Conservation (phyloP, 2,113 vertebrate species). For the Coryphaenoides rupestris region DNA sequence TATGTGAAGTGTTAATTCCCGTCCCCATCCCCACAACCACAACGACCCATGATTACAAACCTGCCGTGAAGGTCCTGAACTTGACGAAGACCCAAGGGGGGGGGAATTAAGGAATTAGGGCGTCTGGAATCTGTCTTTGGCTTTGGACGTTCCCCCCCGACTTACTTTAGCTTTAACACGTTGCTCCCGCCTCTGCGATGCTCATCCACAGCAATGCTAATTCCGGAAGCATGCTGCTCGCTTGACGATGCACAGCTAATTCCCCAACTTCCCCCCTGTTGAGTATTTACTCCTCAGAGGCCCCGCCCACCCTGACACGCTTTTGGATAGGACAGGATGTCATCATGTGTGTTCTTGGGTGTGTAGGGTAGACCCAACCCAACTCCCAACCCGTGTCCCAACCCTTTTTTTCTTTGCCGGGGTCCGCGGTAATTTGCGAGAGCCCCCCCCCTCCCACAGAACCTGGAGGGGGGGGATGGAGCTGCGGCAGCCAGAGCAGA, state of each 20-base stretch:
- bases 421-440: too few species aligned
- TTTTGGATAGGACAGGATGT: conserved; percentile 38
- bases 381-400: too few species aligned
- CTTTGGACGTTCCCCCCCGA: conserved; percentile 20
- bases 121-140: conserved; percentile 9
- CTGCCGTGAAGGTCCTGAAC: background rate
- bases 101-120: too few species aligned
- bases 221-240: conserved; percentile 2
- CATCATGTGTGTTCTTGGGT: conserved; percentile 34
- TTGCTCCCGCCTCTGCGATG: conserved; percentile 2
- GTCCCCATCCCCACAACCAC: conserved; percentile 31
- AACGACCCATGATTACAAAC: background rate
- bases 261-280: conserved; percentile 9
- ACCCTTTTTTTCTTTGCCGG: too few species aligned
- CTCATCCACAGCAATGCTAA: conserved; percentile 16
- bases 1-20: conserved; percentile 35
- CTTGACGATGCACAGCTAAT: conserved; percentile 18
- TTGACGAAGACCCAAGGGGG: conserved; percentile 1
- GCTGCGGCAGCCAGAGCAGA: too few species aligned
- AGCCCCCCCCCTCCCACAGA: too few species aligned
- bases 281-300: conserved; percentile 48
- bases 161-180: background rate
- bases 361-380: conserved; percentile 42
- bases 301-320: conserved; percentile 25
- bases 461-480: too few species aligned